Evolutionary conservation across 2,797 vertebrate genomes (phyloP).

Genomic region (Echeneis naucrates): DNA sequence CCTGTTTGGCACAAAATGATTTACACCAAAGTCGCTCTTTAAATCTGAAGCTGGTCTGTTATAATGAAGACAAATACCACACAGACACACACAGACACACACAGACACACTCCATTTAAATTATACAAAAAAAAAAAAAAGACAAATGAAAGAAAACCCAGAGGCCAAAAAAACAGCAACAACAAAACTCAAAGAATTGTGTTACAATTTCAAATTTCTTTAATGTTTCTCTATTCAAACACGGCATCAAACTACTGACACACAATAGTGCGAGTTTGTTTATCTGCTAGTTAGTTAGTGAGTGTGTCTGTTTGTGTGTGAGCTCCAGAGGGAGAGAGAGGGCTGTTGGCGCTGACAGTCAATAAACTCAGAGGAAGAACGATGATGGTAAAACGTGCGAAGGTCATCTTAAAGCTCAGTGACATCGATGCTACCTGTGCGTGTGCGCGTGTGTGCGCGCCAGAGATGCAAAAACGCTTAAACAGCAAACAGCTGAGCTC

Average conservation of each 20-base stretch:
- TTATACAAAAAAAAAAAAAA: no score
- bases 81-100: no score
- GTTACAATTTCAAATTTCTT: neutral
- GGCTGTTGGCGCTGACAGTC: neutral
- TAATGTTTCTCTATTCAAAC: neutral
- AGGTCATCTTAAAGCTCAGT: neutral
- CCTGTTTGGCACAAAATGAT: neutral
- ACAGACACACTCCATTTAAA: neutral
- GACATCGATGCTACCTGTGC: conserved; percentile 1
- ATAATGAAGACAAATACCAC: neutral
- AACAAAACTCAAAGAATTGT: neutral
- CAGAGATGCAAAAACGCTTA: no score
- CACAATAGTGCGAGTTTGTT: neutral
- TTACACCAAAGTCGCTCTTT: neutral
- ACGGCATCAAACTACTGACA: no score
- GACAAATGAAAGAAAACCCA: neutral
- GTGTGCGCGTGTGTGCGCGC: no score
- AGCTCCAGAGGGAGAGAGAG: neutral
- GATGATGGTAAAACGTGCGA: neutral
- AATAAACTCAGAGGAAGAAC: neutral
- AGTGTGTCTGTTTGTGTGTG: no score
- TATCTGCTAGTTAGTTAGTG: neutral
- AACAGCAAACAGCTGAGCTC: no score
- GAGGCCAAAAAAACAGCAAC: neutral
- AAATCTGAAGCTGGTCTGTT: neutral